Evolutionary conservation across 1,140 invertebrate species (phyloP), one percentile per base, ranked within the genome.

Genomic region (Drosophila hydei): DNA sequence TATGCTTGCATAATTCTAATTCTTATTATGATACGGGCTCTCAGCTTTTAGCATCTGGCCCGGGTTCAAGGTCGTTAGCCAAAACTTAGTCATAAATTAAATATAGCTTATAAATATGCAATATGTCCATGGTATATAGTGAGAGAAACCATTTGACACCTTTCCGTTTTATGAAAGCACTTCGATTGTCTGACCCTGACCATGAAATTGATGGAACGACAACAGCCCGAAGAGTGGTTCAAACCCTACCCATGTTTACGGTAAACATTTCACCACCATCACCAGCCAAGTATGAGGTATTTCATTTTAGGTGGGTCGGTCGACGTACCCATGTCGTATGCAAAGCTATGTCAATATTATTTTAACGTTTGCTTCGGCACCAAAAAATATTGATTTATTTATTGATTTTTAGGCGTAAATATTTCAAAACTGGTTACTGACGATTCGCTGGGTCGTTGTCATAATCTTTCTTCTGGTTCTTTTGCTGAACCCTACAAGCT

Each of bases 231-330:
- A 42, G 64, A 59, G 54, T 60, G 64, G 19, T 14, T 21, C 12
- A 50, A 45, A 21, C 38, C 38, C 11, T n/a, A 33, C 36, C 69
- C 62, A 72, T 67, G 55, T 72, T 58, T 59, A 45, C 16, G 19
- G 62, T 67, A 67, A 67, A 67, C 69, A 72, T 72, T 72, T 72
- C 69, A 67, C 69, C 68, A 30, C 18, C 69, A 67, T 62, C 68
- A 30, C 18, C 38, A 12, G 16, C 9, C 12, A 43, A 43, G 36
- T 19, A 36, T 56, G 9, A 36, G 45, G 8, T 16, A 14, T 45
- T 23, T 51, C 12, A 18, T 16, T 33, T 42, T 64, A 40, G 67
- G 67, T 50, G 67, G 38, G 12, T 51, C 25, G 23, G 8, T 27
- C 48, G 27, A 23, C 23, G 23, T 27, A 38, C 11, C 19, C 23